Conservation (phyloP, 2,888 invertebrate genomes). For the Lasius fuliginosus region DNA sequence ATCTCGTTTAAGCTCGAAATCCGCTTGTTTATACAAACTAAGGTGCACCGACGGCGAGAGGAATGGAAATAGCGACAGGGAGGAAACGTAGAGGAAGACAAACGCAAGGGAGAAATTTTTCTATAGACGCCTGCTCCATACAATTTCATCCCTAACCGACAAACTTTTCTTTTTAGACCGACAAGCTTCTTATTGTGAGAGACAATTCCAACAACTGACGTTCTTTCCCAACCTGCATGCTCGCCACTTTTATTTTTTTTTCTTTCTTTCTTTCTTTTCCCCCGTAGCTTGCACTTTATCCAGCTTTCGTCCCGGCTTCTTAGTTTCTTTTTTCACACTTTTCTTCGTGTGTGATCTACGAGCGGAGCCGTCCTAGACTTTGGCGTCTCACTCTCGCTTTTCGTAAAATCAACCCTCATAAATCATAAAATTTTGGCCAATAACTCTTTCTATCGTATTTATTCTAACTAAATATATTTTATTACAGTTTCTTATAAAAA, state of each 20-base stretch:
- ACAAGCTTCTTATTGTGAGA: constrained; percentile 84
- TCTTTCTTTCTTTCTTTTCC: constrained; percentile 8
- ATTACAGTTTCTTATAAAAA: background rate
- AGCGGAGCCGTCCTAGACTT: constrained; percentile 59
- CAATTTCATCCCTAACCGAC: constrained; percentile 83
- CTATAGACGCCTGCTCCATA: constrained; percentile 76
- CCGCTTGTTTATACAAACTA: constrained; percentile 84
- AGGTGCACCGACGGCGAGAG: constrained; percentile 62
- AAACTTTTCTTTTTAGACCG: constrained; percentile 83
- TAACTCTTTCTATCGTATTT: background rate
- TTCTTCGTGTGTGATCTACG: constrained; percentile 62
- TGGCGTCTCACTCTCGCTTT: constrained; percentile 59
- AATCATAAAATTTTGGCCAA: constrained; percentile 34
- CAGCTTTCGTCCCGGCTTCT: constrained; percentile 27
- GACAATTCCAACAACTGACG: constrained; percentile 81
- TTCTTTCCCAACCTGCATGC: constrained; percentile 61
- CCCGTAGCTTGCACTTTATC: constrained; percentile 30
- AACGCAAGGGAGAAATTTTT: constrained; percentile 68
- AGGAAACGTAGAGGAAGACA: constrained; percentile 44
- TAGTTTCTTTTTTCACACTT: constrained; percentile 38
- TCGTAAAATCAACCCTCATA: constrained; percentile 53
- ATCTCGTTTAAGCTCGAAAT: constrained; percentile 81
- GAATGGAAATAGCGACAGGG: constrained; percentile 52
- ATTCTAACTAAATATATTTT: background rate
- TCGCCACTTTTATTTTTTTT: constrained; percentile 45